Evolutionary conservation across 2,797 vertebrate species (phyloP), one percentile per base, ranked within the genome.

Genomic region (Trachurus trachurus): DNA sequence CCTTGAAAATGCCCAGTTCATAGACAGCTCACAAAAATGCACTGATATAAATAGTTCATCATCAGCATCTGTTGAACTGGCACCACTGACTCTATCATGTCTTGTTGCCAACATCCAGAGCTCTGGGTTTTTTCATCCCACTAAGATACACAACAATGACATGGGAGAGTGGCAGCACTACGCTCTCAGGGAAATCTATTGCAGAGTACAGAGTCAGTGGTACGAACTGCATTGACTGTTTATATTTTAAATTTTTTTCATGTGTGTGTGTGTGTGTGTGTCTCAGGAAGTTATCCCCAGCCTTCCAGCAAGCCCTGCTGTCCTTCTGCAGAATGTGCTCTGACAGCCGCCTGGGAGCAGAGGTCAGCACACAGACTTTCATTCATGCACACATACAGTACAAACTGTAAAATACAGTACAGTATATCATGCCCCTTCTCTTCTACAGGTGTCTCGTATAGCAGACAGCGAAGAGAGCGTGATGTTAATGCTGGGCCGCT

Each of bases 241-340:
- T 67, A 71, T 45, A 34, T 74, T 84, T 77, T 71, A n/a, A n/a
- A n/a, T 37, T 37, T 8, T 26, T 26, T 26, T 26, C 26, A 26
- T 26, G 26, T 26, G 26, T 37, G 34, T 37, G 7, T 37, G 34
- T 37, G 34, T 31, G 31, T 69, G 53, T 73, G 52, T 66, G 44
- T 88, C 50, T 29, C 89, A 93, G 98, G 94, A 98, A 97, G 83
- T 92, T 99, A 81, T 98, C 98, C 77, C 96, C 97, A 54, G 97
- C 96, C 89, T 99, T 99, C 94, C 98, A 97, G 93, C 98, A 99
- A 94, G 98, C 98, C 74, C 96, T 99, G 66, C 94, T 99, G 69
- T 99, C 98, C 84, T 99, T 99, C 93, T 99, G 98, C 95, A 96
- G 96, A 91, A 99, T 98, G 98, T 99, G 97, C 88, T 96, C 98